Evolutionary conservation across 2,113 vertebrate species (phyloP).

Genomic region (Clarias gariepinus): DNA sequence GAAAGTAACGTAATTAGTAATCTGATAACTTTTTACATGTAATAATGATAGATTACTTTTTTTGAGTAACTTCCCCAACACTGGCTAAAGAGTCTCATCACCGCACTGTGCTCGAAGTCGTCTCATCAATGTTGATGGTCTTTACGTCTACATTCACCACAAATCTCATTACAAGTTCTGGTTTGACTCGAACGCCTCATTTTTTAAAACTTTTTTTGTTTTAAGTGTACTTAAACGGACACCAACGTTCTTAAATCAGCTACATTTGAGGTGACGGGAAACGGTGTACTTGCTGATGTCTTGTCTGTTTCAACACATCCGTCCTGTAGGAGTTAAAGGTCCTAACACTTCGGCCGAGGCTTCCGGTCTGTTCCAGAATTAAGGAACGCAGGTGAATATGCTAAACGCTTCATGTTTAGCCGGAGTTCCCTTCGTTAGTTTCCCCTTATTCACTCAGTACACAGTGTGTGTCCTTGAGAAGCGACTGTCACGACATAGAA

Average conservation of each 20-base stretch:
- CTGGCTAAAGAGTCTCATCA: no score
- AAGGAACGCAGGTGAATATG: constrained; percentile 68
- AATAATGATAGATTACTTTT: no score
- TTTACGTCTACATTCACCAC: no score
- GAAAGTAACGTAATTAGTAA: no score
- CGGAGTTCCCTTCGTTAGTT: constrained; percentile 30
- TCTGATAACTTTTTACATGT: no score
- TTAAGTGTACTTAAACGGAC: no score
- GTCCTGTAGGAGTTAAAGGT: constrained; percentile 73
- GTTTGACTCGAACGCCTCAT: no score
- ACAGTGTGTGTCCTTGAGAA: not conserved
- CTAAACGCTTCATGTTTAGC: constrained; percentile 35
- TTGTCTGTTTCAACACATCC: constrained; percentile 59
- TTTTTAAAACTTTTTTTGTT: no score
- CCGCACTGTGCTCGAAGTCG: no score
- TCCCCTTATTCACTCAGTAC: not conserved
- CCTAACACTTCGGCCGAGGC: constrained; percentile 72
- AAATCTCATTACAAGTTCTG: no score
- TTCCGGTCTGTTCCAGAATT: constrained; percentile 76
- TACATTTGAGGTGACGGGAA: not conserved
- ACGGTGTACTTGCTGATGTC: not conserved
- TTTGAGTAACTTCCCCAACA: no score
- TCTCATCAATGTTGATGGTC: no score
- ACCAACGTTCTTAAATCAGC: not conserved
- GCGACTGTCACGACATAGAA: not conserved